Conservation (phyloP, 1,140 invertebrate genomes). For the Panulirus ornatus region DNA sequence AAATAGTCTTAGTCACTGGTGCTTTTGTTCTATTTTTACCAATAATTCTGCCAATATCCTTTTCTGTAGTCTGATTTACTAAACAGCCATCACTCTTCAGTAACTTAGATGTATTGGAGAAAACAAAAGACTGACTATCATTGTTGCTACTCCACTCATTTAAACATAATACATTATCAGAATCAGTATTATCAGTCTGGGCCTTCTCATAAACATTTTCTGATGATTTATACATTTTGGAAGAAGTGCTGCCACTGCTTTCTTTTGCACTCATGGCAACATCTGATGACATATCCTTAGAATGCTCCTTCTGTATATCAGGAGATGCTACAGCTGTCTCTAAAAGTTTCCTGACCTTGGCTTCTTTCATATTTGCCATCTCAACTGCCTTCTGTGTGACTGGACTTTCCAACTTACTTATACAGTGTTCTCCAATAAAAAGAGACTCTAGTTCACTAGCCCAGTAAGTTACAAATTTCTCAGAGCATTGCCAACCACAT, state of each 20-base stretch:
- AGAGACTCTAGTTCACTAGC: constrained; percentile 31
- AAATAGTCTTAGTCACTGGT: not conserved
- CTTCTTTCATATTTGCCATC: not conserved
- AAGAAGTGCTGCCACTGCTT: no score
- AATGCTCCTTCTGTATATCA: no score
- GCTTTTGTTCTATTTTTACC: not conserved
- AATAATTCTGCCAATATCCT: not conserved
- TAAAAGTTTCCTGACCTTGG: constrained; percentile 17
- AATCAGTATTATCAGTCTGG: not conserved
- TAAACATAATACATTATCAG: not conserved
- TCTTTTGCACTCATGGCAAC: no score
- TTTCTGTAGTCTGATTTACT: no score
- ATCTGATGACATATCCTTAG: no score
- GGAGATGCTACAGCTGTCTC: constrained; percentile 10
- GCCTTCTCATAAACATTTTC: no score
- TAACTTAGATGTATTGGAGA: no score
- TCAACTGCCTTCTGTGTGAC: not conserved
- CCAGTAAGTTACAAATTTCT: constrained; percentile 37
- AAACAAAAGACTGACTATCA: not conserved
- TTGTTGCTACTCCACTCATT: not conserved
- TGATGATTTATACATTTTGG: no score
- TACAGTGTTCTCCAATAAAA: constrained; percentile 23
- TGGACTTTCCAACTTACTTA: constrained; percentile 12
- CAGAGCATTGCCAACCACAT: constrained; percentile 9
- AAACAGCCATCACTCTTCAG: no score